These are phyloP conservation scores for Chironex yamaguchii DNA, from an alignment of 30 jellyfish, hydroid and myxozoan species.

Conservation along the genomic window DNA sequence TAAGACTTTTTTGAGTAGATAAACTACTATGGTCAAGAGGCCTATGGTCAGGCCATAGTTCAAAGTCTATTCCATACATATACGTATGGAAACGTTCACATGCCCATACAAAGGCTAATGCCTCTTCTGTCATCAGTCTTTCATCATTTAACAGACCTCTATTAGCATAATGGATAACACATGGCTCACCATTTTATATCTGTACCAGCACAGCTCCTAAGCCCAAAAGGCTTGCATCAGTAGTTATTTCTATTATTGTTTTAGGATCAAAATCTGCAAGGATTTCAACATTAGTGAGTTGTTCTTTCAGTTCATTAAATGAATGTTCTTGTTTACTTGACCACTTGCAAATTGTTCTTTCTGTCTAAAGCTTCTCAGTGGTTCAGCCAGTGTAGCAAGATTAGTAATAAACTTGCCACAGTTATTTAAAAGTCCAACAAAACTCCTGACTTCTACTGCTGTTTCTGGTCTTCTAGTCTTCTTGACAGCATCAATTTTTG, in stretches of 20 bases:
- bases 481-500: conserved; percentile 58
- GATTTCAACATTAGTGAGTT: conserved; percentile 26
- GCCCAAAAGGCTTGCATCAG: conserved; percentile 74
- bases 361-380: conserved; percentile 56
- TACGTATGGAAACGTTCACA: too few species aligned
- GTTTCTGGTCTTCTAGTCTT: conserved; percentile 66
- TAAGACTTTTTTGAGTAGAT: too few species aligned
- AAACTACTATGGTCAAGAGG: too few species aligned
- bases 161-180: too few species aligned
- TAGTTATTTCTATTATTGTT: conserved; percentile 32
- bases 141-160: too few species aligned
- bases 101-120: too few species aligned
- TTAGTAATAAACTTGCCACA: conserved; percentile 37
- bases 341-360: conserved; percentile 48
- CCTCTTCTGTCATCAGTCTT: too few species aligned
- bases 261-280: conserved; percentile 50
- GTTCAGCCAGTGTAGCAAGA: conserved; percentile 57
- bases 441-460: conserved; percentile 61
- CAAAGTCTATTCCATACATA: too few species aligned
- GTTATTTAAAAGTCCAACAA: conserved; percentile 23
- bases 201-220: conserved; percentile 70
- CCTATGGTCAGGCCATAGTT: too few species aligned
- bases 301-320: conserved; percentile 34
- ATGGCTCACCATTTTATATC: too few species aligned
- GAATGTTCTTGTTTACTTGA: conserved; percentile 51